A percentile compares a stretch with the other conserved stretches of the same genome.
Evolutionary conservation across 2,888 invertebrate genomes (phyloP).

Genomic region (Glyphotaelius pellucidus): DNA sequence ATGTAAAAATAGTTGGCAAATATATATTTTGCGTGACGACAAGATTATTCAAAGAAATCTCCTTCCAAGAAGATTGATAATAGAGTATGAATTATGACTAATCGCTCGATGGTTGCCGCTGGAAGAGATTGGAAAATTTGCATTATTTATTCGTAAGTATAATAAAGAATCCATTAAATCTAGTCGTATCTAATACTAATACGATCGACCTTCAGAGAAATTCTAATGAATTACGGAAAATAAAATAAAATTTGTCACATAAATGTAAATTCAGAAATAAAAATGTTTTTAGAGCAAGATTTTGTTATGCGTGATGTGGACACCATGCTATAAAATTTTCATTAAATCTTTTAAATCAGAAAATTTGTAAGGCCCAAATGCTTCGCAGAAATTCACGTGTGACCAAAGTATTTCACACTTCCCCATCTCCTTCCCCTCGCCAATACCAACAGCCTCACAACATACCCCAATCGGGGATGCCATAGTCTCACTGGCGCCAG

Average conservation of each 20-base stretch:
- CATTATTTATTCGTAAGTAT: background rate
- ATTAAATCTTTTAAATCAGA: too few species aligned
- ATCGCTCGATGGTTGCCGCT: background rate
- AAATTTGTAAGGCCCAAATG: too few species aligned
- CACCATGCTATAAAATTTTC: too few species aligned
- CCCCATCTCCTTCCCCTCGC: too few species aligned
- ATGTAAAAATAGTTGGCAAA: background rate
- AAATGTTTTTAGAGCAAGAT: background rate
- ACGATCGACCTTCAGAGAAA: background rate
- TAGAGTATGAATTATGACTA: background rate
- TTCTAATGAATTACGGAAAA: background rate
- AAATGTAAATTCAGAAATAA: background rate
- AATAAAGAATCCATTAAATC: background rate
- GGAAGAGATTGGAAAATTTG: background rate
- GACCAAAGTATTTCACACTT: too few species aligned
- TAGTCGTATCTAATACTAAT: background rate
- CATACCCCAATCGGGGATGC: too few species aligned
- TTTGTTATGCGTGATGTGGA: too few species aligned
- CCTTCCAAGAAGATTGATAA: background rate
- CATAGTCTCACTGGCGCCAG: too few species aligned
- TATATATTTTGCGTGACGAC: background rate
- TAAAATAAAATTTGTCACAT: background rate
- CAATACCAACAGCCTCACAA: too few species aligned
- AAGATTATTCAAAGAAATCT: background rate
- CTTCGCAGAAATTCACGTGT: too few species aligned